Percentiles rank a stretch among this genome's conserved stretches.
Evolutionary conservation across 2,888 invertebrate species (phyloP).

Genomic region (Pollenia amentaria): DNA sequence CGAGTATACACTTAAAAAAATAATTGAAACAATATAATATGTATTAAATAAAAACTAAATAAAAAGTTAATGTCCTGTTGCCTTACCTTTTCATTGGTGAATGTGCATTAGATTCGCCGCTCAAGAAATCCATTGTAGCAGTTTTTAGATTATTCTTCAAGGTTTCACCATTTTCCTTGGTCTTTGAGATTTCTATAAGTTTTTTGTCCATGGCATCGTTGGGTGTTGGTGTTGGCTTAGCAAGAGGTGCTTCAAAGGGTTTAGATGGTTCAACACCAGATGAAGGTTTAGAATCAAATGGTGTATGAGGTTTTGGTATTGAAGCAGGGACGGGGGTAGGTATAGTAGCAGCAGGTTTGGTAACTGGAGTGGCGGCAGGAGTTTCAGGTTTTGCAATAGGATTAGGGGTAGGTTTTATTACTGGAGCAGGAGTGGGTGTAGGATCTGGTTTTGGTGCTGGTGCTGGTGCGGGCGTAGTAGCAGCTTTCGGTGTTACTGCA

Average conservation of each 20-base stretch:
- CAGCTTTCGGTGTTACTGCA: conserved; percentile 51
- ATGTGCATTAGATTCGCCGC: conserved; percentile 77
- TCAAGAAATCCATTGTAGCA: conserved; percentile 82
- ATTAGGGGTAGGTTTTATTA: neutral
- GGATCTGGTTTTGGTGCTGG: conserved; percentile 47
- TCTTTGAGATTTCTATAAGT: conserved; percentile 77
- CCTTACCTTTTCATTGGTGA: conserved; percentile 74
- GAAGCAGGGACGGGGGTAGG: conserved; percentile 52
- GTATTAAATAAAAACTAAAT: conserved; percentile 37
- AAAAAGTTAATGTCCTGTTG: conserved; percentile 11
- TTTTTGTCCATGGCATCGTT: conserved; percentile 78
- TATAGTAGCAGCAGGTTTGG: conserved; percentile 27
- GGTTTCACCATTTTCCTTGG: conserved; percentile 78
- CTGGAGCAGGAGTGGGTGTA: neutral
- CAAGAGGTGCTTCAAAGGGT: conserved; percentile 17
- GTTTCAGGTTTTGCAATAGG: conserved; percentile 17
- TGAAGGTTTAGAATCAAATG: conserved; percentile 24
- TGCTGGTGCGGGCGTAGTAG: conserved; percentile 16
- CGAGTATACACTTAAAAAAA: conserved; percentile 7
- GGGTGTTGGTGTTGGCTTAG: conserved; percentile 45
- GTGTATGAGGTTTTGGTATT: neutral
- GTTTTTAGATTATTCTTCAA: conserved; percentile 80
- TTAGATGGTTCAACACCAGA: conserved; percentile 26
- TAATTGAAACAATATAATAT: neutral
- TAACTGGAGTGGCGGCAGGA: conserved; percentile 58